Evolutionary conservation across 2,888 invertebrate genomes (phyloP), one percentile per base, ranked within the genome.

Genomic region (Macrophya annulata): DNA sequence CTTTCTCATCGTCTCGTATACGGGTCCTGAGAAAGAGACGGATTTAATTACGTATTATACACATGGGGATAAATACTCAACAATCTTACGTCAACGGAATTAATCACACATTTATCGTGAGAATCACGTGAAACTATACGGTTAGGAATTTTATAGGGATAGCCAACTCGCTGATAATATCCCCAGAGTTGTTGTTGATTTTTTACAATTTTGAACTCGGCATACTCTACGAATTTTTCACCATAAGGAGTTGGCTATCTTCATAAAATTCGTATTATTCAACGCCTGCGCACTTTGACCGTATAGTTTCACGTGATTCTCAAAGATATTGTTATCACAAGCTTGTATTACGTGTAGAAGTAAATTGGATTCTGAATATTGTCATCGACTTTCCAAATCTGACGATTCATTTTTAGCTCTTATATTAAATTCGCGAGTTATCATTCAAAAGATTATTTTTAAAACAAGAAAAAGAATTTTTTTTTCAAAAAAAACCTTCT

Each of bases 1-100:
- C 87, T 94, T 94, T 77, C 95, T 95, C 89, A 96, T 95, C 93
- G 94, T 96, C 91, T 96, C 96, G 89, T 95, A 94, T 0, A 96
- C 95, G 25, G 96, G 96, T 86, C 95, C 96, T 96, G 40, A 85
- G 86, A 87, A 86, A 76, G 55, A 79, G 55, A 87, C 43, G 87
- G 72, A 85, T 77, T 65, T 31, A 37, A 37, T 76, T 45, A 31
- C 31, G 31, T 31, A 55, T 51, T 37, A 68, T 15, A 55, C 5
- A n/a, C 55, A 55, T 8, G 8, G 12, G 10, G 48, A 25, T n/a
- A 79, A 48, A 51, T 59, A 40, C 17, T 17, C 4, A 9, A 31
- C 4, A 59, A 21, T 40, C 25, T 25, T 81, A 43, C 37, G 59
- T 62, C 86, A 45, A 87, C 45, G 37, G 55, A 82, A 84, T 31